phyloP scores from a whole-genome alignment of 2,888 invertebrate genomes.

The Cephus sareptanus region DNA sequence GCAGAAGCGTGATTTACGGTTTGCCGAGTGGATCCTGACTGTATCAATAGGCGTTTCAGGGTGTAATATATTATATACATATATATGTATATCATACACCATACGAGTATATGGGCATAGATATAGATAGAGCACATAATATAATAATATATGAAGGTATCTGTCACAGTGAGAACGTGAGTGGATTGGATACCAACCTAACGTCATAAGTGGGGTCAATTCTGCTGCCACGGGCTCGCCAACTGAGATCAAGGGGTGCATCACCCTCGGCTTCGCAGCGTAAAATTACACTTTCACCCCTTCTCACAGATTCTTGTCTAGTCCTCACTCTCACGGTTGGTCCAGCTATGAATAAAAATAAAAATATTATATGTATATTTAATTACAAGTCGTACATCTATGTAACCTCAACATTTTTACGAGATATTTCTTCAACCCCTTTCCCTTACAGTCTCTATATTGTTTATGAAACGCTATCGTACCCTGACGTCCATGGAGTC shows the following conservation, averaged over 20 bases:
- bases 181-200: constrained; percentile 49
- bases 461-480: too few relatives aligned
- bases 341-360: constrained; percentile 61
- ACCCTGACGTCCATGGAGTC: too few relatives aligned
- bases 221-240: constrained; percentile 67
- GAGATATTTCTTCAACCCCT: not conserved
- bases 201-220: constrained; percentile 69
- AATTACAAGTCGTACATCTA: not conserved
- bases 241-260: constrained; percentile 69
- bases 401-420: not conserved
- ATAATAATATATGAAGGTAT: not conserved
- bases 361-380: not conserved
- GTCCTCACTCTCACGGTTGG: constrained; percentile 68
- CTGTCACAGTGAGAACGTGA: not conserved
- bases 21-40: not conserved
- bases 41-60: not conserved
- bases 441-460: not conserved
- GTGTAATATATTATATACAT: not conserved
- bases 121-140: not conserved
- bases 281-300: constrained; percentile 68
- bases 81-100: not conserved
- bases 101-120: too few relatives aligned
- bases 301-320: constrained; percentile 67
- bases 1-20: not conserved
- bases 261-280: constrained; percentile 70